Base-by-base conservation (phyloP, 1,140 invertebrate species). In the Zaprionus tsacasi region DNA sequence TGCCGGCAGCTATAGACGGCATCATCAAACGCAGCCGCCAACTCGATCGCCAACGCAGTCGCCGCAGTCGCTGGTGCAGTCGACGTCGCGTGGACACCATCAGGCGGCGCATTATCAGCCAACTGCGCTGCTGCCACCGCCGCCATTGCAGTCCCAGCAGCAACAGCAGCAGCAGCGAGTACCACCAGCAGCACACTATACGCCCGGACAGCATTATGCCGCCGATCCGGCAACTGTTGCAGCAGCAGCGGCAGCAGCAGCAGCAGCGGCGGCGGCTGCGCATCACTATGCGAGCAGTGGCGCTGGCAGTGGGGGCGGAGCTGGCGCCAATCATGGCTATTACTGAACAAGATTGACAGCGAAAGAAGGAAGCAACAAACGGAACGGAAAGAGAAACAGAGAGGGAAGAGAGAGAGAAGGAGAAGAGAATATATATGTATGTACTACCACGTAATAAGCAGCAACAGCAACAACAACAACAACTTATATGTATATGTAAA, bases 71-170 rank as follows among this genome's bases (percentile, higher is more conserved):
- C 78, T 71, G 5, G 33, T 48, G 33, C 76, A 76, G 21, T 17
- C 73, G 43, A 3, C 63, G 12, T 73, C 73, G 25, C 77, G 50
- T 17, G 56, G 48, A 0, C 73, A 76, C 27, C 66, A 71, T 33
- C 81, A 77, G 25, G 70, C 64, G 25, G 73, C 64, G 40, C 79
- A 77, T 27, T 80, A 76, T 48, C 68, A 75, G 25, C 64, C 72
- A 21, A 60, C 72, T 3, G 55, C 81, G 2, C 45, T 77, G 61
- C 30, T 78, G 59, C 82, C 75, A 1, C 82, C 81, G n/a, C 81
- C 78, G 0, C 59, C 63, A 2, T 12, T 86, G 56, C 82, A 82
- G 11, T 74, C 71, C 56, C 81, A 72, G 10, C 72, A 73, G 17
- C 76, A 76, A 21, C 74, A 73, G 17, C 81, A 72, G 10, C 72